Conservation (phyloP, 2,797 vertebrate genomes). For the Chloroceryle amazona region DNA sequence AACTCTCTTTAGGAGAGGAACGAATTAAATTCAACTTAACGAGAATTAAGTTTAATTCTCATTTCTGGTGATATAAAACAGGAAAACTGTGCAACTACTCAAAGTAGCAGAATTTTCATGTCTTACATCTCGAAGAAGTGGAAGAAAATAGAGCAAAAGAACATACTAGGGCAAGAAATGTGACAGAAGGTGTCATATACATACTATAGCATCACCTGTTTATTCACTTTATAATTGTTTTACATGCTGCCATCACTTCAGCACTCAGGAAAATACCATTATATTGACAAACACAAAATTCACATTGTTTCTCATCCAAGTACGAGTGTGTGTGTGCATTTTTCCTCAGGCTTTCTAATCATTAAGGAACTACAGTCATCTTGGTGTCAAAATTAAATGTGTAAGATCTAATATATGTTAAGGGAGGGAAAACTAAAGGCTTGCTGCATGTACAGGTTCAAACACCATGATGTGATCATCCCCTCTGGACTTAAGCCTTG, state of each 20-base stretch:
- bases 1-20: neutral
- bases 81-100: neutral
- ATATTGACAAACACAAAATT: neutral
- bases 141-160: neutral
- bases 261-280: neutral
- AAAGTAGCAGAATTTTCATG: neutral
- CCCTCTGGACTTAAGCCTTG: neutral
- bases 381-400: constrained; percentile 12
- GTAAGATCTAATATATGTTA: neutral
- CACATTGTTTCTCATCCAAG: neutral
- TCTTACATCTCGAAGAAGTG: neutral
- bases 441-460: neutral
- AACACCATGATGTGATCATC: neutral
- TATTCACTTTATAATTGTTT: neutral
- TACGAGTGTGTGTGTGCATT: neutral
- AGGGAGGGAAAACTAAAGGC: neutral
- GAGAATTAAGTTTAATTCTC: neutral
- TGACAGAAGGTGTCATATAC: neutral
- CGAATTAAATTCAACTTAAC: neutral
- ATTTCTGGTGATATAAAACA: neutral
- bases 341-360: constrained; percentile 5
- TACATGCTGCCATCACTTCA: neutral
- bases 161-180: neutral
- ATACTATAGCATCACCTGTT: neutral
- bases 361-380: neutral